Percentiles rank a stretch among this genome's conserved stretches.
Evolutionary conservation across 1,140 invertebrate genomes (phyloP).

Genomic region (Stenopsyche tienmushanensis): DNA sequence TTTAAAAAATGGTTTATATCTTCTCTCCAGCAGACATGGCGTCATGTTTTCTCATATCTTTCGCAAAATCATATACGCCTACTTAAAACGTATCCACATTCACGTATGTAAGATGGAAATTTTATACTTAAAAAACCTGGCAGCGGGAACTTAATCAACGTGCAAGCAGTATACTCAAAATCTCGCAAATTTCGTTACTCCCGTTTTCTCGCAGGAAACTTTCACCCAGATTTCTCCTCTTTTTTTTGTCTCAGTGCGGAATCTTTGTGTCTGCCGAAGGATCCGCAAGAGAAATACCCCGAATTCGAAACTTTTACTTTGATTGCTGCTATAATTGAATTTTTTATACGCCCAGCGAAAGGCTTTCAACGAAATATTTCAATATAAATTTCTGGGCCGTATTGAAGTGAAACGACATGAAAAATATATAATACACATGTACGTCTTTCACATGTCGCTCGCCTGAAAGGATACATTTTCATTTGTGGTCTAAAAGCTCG

Average conservation of each 20-base stretch:
- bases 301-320: not conserved
- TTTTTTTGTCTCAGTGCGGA: not conserved
- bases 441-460: too few relatives aligned
- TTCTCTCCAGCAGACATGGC: too few relatives aligned
- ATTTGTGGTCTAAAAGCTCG: too few relatives aligned
- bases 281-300: not conserved
- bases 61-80: too few relatives aligned
- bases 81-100: too few relatives aligned
- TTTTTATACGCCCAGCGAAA: not conserved
- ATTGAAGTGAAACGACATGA: not conserved
- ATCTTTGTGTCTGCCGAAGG: not conserved
- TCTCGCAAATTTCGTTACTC: too few relatives aligned
- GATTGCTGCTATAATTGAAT: conserved; percentile 12
- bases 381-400: not conserved
- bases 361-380: not conserved
- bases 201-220: too few relatives aligned
- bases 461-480: too few relatives aligned
- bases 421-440: too few relatives aligned
- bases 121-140: not conserved
- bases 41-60: too few relatives aligned
- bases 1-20: too few relatives aligned
- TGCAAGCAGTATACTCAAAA: not conserved
- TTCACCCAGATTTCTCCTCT: not conserved
- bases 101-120: not conserved
- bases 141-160: not conserved